A percentile compares a stretch with the other conserved stretches of the same genome.
These are phyloP conservation scores for Megaceryle torquata DNA, from an alignment of 2,113 vertebrate species.

Conservation along the genomic window DNA sequence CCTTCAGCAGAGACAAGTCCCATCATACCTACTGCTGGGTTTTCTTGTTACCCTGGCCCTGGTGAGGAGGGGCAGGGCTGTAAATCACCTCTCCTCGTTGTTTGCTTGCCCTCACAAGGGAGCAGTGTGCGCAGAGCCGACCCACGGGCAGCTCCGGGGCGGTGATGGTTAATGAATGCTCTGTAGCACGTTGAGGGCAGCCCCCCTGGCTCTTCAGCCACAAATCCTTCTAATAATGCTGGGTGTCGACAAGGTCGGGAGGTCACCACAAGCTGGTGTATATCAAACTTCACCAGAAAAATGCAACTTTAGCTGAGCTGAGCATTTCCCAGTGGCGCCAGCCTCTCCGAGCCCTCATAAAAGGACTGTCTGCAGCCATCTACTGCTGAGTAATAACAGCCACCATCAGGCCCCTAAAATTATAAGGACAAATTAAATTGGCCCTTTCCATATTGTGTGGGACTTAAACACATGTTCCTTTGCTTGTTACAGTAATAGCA, in stretches of 20 bases:
- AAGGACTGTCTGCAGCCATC: slow-evolving; percentile 72
- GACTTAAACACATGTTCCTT: background rate
- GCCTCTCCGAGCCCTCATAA: slow-evolving; percentile 77
- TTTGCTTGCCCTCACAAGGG: background rate
- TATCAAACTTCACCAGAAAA: slow-evolving; percentile 48
- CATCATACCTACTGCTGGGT: background rate
- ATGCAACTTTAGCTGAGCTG: slow-evolving; percentile 48
- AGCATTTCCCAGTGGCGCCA: slow-evolving; percentile 75
- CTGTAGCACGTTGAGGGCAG: background rate
- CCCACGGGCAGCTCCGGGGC: background rate
- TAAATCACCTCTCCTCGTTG: background rate
- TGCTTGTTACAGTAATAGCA: slow-evolving; percentile 14
- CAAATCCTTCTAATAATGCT: slow-evolving; percentile 56
- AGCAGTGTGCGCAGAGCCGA: background rate
- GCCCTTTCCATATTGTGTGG: slow-evolving; percentile 20
- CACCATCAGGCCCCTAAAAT: slow-evolving; percentile 57
- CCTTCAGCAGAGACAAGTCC: background rate
- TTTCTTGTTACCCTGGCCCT: background rate
- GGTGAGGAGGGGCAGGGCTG: background rate
- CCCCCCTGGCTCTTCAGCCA: slow-evolving; percentile 7
- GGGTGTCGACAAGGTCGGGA: slow-evolving; percentile 48
- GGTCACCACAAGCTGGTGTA: slow-evolving; percentile 21
- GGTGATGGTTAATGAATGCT: background rate
- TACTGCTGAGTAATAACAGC: slow-evolving; percentile 32
- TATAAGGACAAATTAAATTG: slow-evolving; percentile 59